phyloP scores from a whole-genome alignment of 2,113 vertebrate species.

The Nipponia nippon region DNA sequence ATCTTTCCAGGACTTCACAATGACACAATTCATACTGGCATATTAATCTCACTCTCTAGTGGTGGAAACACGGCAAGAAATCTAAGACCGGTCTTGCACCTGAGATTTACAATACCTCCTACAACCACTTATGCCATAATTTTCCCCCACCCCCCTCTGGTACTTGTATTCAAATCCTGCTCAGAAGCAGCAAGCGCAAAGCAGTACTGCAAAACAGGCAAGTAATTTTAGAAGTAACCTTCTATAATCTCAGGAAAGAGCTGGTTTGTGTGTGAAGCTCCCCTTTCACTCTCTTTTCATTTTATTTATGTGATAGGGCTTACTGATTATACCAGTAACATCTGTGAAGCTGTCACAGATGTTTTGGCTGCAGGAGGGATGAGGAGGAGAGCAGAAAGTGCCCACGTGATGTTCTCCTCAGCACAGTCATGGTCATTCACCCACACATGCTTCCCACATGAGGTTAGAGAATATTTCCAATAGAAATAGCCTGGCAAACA shows the following conservation, averaged over 20 bases:
- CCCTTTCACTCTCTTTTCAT: neutral
- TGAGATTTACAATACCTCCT: neutral
- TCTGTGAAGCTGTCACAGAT: neutral
- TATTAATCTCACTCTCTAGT: neutral
- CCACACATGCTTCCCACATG: neutral
- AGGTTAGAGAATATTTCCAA: neutral
- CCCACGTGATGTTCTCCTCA: neutral
- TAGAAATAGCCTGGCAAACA: neutral
- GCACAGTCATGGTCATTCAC: neutral
- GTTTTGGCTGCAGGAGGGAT: neutral
- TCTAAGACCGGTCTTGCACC: neutral
- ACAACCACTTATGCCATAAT: neutral
- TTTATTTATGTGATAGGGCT: neutral
- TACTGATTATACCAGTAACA: neutral
- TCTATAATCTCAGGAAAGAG: neutral
- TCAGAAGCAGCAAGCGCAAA: neutral
- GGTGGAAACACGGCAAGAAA: neutral
- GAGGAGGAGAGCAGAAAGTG: neutral
- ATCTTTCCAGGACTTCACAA: neutral
- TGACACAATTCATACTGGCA: neutral
- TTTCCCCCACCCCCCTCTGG: neutral
- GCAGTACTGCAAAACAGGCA: neutral
- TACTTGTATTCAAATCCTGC: neutral
- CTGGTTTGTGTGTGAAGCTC: neutral
- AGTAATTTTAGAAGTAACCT: neutral